A percentile compares a stretch with the other conserved stretches of the same genome.
These are phyloP conservation scores for Hippasteria phrygiana DNA, from an alignment of 53 echinoderm and acorn worm species.

Conservation along the genomic window DNA sequence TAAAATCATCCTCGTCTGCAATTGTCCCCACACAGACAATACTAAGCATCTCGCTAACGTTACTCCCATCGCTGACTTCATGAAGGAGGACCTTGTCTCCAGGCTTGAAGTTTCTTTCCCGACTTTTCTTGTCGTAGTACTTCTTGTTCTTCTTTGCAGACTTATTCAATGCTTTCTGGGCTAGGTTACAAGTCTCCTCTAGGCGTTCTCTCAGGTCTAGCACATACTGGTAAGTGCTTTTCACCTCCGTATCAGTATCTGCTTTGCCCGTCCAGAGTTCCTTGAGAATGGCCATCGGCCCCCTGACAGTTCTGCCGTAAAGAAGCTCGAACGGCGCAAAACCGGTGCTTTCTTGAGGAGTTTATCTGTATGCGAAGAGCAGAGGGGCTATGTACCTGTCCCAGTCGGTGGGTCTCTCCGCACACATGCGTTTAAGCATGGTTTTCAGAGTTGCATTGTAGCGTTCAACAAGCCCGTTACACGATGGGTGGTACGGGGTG, in stretches of 20 bases:
- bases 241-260: conserved; percentile 28
- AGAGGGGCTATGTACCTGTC: conserved; percentile 56
- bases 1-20: background rate
- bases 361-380: conserved; percentile 63
- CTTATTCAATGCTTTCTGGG: conserved; percentile 38
- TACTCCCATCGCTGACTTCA: background rate
- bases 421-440: conserved; percentile 60
- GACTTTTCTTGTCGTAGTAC: conserved; percentile 60
- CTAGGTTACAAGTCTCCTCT: conserved; percentile 56
- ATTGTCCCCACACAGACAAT: background rate
- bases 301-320: conserved; percentile 63
- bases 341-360: conserved; percentile 46
- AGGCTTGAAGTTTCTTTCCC: conserved; percentile 39
- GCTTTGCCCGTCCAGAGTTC: conserved; percentile 44
- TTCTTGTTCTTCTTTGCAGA: conserved; percentile 20
- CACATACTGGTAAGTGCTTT: conserved; percentile 67
- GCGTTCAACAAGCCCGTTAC: conserved; percentile 66
- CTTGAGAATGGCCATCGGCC: conserved; percentile 58
- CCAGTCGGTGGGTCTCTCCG: conserved; percentile 65
- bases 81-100: conserved; percentile 58
- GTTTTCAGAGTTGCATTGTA: conserved; percentile 51
- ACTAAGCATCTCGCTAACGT: background rate
- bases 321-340: conserved; percentile 68
- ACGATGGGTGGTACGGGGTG: conserved; percentile 57
- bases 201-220: conserved; percentile 61